Evolutionary conservation across 2,797 vertebrate genomes (phyloP).

Genomic region (Pangasius krempfi): DNA sequence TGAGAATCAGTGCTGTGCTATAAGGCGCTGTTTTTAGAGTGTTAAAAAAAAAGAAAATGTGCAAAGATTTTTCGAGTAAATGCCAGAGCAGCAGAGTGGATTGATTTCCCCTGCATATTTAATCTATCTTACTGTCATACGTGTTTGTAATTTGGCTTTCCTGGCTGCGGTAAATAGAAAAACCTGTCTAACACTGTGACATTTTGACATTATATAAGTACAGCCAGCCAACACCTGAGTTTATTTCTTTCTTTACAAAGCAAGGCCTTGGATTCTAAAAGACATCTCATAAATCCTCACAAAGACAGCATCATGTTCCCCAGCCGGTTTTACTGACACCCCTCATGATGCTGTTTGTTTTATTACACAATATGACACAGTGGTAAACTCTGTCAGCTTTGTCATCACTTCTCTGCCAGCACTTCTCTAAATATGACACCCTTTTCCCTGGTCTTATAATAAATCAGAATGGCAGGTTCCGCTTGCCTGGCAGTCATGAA

Average conservation of each 20-base stretch:
- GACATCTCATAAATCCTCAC: slow-evolving; percentile 18
- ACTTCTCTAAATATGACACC: slow-evolving; percentile 36
- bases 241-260: background rate
- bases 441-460: slow-evolving; percentile 17
- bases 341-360: slow-evolving; percentile 37
- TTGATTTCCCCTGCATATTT: background rate
- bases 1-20: background rate
- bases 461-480: slow-evolving; percentile 25
- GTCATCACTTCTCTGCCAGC: slow-evolving; percentile 34
- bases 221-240: background rate
- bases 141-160: background rate
- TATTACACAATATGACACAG: slow-evolving; percentile 31
- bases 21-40: background rate
- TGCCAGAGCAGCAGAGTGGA: background rate
- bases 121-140: too few species aligned
- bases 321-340: slow-evolving; percentile 25
- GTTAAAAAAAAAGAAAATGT: background rate
- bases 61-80: background rate
- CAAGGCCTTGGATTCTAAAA: slow-evolving; percentile 13
- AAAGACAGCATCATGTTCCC: background rate
- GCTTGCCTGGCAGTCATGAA: slow-evolving; percentile 14
- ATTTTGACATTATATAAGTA: background rate
- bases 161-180: background rate
- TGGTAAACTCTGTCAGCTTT: slow-evolving; percentile 36
- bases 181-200: background rate